A percentile compares a stretch with the other conserved stretches of the same genome.
Evolutionary conservation across 2,888 invertebrate species (phyloP).

Genomic region (Lithophane leautieri): DNA sequence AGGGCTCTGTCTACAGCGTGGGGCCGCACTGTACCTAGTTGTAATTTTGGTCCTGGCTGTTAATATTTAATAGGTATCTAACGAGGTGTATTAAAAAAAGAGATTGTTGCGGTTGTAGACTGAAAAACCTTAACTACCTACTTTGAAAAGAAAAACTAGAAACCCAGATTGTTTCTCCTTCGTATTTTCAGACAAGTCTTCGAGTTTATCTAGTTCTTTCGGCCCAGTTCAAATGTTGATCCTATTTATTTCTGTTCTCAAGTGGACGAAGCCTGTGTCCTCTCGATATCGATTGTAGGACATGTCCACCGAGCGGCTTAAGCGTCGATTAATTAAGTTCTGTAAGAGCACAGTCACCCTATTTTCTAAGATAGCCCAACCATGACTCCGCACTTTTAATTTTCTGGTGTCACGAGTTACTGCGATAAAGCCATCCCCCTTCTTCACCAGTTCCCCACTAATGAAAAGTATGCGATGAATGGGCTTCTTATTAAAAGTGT

Average conservation of each 20-base stretch:
- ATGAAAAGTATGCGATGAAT: slow-evolving; percentile 87
- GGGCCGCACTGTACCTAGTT: slow-evolving; percentile 6
- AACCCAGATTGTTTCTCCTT: background rate
- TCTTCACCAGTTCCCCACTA: slow-evolving; percentile 75
- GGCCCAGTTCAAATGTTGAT: slow-evolving; percentile 40
- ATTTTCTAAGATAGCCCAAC: slow-evolving; percentile 84
- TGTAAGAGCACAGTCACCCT: slow-evolving; percentile 85
- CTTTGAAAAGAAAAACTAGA: background rate
- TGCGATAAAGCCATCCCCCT: slow-evolving; percentile 84
- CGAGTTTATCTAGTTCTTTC: slow-evolving; percentile 15
- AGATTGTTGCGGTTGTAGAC: background rate
- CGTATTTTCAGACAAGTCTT: slow-evolving; percentile 10
- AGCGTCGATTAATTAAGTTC: slow-evolving; percentile 87
- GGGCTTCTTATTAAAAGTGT: slow-evolving; percentile 87
- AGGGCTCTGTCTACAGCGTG: slow-evolving; percentile 53
- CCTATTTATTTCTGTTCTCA: slow-evolving; percentile 47
- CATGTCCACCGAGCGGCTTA: slow-evolving; percentile 70
- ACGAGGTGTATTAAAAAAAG: background rate
- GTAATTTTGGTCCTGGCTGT: slow-evolving; percentile 16
- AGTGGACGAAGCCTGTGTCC: slow-evolving; percentile 47
- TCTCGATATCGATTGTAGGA: slow-evolving; percentile 62
- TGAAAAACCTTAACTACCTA: background rate
- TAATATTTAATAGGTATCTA: background rate
- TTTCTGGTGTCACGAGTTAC: slow-evolving; percentile 88
- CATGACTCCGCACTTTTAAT: slow-evolving; percentile 88